Conservation (phyloP, 2,797 vertebrate species). For the Scomberomorus guttatus region DNA sequence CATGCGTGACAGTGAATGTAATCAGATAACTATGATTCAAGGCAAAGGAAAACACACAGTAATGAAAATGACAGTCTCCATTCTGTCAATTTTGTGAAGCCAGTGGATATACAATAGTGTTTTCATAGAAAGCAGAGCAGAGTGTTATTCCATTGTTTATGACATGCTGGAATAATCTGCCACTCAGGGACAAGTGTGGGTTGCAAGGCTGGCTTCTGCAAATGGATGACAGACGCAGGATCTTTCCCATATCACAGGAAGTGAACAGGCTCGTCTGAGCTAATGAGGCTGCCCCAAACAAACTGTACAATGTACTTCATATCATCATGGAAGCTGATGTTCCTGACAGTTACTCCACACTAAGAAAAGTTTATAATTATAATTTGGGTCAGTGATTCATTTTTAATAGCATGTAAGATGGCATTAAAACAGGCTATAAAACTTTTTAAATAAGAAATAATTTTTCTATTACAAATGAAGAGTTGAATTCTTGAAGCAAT, state of each 20-base stretch:
- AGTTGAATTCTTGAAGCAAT: neutral
- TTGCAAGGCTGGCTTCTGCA: constrained; percentile 49
- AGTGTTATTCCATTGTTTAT: constrained; percentile 63
- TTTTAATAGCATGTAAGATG: neutral
- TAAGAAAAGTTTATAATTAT: neutral
- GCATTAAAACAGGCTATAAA: neutral
- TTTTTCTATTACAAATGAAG: too few relatives aligned
- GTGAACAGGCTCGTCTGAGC: constrained; percentile 32
- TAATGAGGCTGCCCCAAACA: constrained; percentile 38
- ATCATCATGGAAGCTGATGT: constrained; percentile 10
- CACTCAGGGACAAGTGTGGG: constrained; percentile 46
- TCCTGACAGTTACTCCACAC: neutral
- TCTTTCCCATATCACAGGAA: constrained; percentile 56
- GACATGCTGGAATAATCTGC: constrained; percentile 67
- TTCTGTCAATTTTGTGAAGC: constrained; percentile 32
- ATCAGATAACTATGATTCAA: constrained; percentile 53
- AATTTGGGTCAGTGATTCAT: neutral
- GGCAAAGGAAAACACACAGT: constrained; percentile 41
- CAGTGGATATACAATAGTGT: constrained; percentile 18
- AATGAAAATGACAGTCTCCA: constrained; percentile 53
- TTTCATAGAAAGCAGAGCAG: constrained; percentile 12
- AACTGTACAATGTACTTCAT: constrained; percentile 1
- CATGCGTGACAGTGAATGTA: constrained; percentile 42
- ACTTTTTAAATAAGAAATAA: neutral
- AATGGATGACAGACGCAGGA: constrained; percentile 62